Evolutionary conservation across 1,140 invertebrate species (phyloP), one percentile per base, ranked within the genome.

Genomic region (Dryas iulia): DNA sequence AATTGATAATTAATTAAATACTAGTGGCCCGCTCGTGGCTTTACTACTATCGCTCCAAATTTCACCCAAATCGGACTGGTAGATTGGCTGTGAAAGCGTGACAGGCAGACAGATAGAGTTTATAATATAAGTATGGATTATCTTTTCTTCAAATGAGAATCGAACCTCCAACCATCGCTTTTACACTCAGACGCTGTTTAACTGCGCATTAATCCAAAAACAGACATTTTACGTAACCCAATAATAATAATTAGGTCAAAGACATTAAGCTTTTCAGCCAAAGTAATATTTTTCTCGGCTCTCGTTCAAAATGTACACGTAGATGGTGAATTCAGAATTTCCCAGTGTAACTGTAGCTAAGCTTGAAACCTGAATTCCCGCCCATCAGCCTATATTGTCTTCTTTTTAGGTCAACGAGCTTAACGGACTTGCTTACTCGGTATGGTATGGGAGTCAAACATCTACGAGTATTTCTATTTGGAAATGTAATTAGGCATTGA

Each of bases 361-460:
- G 24, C 53, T 5, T 4, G 24, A 56, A 21, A 56, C 53, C 53
- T 56, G 53, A 56, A 26, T 56, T 8, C 53, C 53, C 53, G 53
- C 53, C 53, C 53, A 56, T 56, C 53, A 56, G 53, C 23, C 53
- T 25, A 56, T 26, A 56, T 56, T 56, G 53, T 56, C 53, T 56
- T 26, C 53, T 56, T 56, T 56, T 23, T 56, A 56, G 53, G 53
- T 56, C 53, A 56, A 56, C 53, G 53, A 14, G 23, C 7, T 25
- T 56, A 26, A 56, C 53, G n/a, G 23, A 14, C n/a, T n/a, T n/a
- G n/a, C n/a, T n/a, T n/a, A 31, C 30, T 31, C 30, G 11, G 30
- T 11, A 6, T 56, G 53, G 23, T 26, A 24, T 56, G 12, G 25
- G 25, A 56, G 11, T 56, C 24, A 56, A 25, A 56, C 18, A 25